Evolutionary conservation across 2,888 invertebrate genomes (phyloP).

Genomic region (Peribatodes rhomboidaria): DNA sequence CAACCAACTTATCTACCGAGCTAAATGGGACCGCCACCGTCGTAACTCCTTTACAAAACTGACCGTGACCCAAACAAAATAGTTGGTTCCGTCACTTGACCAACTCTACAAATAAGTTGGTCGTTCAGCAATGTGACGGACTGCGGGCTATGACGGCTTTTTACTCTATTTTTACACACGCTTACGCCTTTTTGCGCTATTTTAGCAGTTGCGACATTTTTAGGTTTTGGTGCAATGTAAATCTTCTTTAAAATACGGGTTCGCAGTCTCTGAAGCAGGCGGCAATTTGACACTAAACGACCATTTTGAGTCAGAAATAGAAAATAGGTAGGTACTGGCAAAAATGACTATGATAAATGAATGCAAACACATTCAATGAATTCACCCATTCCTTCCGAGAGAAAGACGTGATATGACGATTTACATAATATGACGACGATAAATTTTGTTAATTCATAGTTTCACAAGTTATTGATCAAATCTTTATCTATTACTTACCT

Average conservation of each 20-base stretch:
- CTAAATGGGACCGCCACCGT: not conserved
- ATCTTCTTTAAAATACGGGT: not conserved
- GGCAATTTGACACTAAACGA: not conserved
- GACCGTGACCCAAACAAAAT: not conserved
- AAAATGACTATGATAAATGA: too few species aligned
- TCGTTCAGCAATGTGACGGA: conserved; percentile 56
- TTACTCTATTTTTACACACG: conserved; percentile 34
- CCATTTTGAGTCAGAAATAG: too few species aligned
- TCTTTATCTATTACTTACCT: too few species aligned
- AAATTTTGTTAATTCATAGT: too few species aligned
- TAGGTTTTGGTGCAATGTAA: not conserved
- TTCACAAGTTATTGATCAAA: too few species aligned
- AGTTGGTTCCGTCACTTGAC: not conserved
- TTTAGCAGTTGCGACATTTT: conserved; percentile 7
- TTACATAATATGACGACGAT: too few species aligned
- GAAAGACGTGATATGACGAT: too few species aligned
- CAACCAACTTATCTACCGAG: not conserved
- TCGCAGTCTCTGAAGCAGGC: not conserved
- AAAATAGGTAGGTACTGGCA: too few species aligned
- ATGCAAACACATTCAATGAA: too few species aligned
- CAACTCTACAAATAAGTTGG: not conserved
- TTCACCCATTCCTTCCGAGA: too few species aligned
- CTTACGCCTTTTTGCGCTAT: conserved; percentile 10
- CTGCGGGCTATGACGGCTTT: conserved; percentile 38
- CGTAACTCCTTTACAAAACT: not conserved